Conservation (phyloP, 1,140 invertebrate species). For the Drosophila nannoptera region DNA sequence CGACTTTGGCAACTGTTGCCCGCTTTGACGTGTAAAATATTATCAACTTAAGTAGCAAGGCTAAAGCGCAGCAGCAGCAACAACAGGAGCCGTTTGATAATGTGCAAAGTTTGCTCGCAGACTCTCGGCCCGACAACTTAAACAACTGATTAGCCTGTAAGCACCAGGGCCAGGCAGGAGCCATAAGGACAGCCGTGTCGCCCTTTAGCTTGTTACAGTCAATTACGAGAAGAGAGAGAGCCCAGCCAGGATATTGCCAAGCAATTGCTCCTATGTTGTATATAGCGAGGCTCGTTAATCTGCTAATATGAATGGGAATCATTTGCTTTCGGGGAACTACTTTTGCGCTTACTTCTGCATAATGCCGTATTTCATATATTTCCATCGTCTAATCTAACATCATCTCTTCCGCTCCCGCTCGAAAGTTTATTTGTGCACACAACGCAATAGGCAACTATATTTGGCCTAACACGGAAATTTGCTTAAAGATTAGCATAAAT, state of each 20-base stretch:
- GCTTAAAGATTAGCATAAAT: conserved; percentile 46
- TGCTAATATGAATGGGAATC: no score
- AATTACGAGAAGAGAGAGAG: conserved; percentile 14
- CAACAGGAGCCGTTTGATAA: conserved; percentile 41
- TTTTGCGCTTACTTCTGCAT: neutral
- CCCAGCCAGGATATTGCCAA: neutral
- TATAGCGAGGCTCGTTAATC: no score
- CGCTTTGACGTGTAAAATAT: conserved; percentile 57
- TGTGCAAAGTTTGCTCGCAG: conserved; percentile 49
- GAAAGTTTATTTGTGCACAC: no score
- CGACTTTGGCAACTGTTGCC: conserved; percentile 12
- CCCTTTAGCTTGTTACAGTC: conserved; percentile 18
- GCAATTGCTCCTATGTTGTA: no score
- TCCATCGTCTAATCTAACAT: neutral
- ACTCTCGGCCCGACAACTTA: conserved; percentile 29
- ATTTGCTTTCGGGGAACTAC: no score
- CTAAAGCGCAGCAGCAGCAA: conserved; percentile 34
- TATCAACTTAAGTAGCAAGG: conserved; percentile 62
- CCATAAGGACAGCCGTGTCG: conserved; percentile 8
- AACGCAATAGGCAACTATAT: conserved; percentile 14
- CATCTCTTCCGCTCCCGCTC: no score
- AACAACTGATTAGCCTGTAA: conserved; percentile 50
- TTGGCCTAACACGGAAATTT: conserved; percentile 39
- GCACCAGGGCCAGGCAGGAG: conserved; percentile 15
- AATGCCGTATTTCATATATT: neutral